Conservation (phyloP, 2,888 invertebrate genomes). For the Dichetophora obliterata region DNA sequence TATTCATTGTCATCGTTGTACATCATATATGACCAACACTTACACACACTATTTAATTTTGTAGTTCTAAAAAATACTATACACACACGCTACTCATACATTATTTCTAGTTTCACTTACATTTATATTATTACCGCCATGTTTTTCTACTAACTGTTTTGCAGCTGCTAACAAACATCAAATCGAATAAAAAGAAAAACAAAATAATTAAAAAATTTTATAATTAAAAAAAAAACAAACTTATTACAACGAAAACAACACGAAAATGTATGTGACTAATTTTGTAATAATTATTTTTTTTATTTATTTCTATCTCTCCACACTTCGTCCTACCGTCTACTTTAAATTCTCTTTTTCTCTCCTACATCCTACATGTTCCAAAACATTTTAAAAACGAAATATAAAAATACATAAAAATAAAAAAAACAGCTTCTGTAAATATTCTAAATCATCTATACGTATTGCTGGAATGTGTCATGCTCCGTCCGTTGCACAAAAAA, state of each 20-base stretch:
- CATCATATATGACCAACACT: no score
- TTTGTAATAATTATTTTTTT: conserved; percentile 59
- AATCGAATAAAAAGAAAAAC: not conserved
- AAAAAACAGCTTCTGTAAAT: conserved; percentile 30
- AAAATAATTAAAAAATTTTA: conserved; percentile 12
- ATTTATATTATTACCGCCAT: conserved; percentile 29
- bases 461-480: not conserved
- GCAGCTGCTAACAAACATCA: not conserved
- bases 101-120: no score
- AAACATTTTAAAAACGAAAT: conserved; percentile 27
- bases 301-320: conserved; percentile 58
- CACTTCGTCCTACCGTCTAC: conserved; percentile 58
- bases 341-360: conserved; percentile 31
- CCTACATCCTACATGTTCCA: conserved; percentile 39
- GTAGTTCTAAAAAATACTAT: no score
- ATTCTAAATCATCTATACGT: conserved; percentile 2
- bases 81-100: no score
- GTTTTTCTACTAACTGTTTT: conserved; percentile 1
- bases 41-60: no score
- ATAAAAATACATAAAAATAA: conserved; percentile 14
- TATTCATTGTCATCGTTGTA: no score
- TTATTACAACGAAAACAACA: not conserved
- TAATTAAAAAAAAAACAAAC: not conserved
- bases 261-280: conserved; percentile 59
- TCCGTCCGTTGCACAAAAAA: not conserved